phyloP scores from a whole-genome alignment of 2,113 vertebrate genomes.

The Corvus moneduloides region DNA sequence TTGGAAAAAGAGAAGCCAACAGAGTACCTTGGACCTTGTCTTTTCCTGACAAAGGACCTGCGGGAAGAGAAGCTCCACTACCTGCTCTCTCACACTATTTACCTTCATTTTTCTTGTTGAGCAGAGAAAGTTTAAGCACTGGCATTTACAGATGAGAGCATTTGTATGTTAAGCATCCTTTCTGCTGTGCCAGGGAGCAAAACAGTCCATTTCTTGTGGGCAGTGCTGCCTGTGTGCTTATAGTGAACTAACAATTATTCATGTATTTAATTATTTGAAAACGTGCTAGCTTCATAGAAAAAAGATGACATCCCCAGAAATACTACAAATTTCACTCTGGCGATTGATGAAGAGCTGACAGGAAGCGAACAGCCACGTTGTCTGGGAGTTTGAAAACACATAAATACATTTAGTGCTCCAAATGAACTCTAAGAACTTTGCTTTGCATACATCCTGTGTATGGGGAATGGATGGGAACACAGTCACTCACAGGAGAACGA shows the following conservation, averaged over 20 bases:
- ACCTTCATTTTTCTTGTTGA: not conserved
- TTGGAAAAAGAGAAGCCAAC: not conserved
- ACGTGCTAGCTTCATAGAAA: not conserved
- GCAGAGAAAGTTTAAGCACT: not conserved
- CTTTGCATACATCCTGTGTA: not conserved
- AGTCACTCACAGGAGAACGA: not conserved
- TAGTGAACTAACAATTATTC: not conserved
- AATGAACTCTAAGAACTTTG: not conserved
- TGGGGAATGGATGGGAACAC: not conserved
- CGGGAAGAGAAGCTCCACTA: not conserved
- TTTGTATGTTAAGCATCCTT: not conserved
- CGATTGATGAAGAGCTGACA: not conserved
- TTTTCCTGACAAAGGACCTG: not conserved
- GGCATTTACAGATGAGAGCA: not conserved
- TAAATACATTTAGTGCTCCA: not conserved
- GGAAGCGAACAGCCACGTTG: not conserved
- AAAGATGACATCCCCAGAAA: not conserved
- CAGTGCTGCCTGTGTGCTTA: not conserved
- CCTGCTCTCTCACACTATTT: not conserved
- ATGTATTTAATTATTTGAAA: not conserved
- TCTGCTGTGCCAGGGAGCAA: not conserved
- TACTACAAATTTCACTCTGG: not conserved
- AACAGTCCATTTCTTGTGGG: not conserved
- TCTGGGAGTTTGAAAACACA: not conserved
- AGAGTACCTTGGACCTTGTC: not conserved